Evolutionary conservation across 2,888 invertebrate genomes (phyloP), one percentile per base, ranked within the genome.

Genomic region (Mesorhabditis spiculigera): DNA sequence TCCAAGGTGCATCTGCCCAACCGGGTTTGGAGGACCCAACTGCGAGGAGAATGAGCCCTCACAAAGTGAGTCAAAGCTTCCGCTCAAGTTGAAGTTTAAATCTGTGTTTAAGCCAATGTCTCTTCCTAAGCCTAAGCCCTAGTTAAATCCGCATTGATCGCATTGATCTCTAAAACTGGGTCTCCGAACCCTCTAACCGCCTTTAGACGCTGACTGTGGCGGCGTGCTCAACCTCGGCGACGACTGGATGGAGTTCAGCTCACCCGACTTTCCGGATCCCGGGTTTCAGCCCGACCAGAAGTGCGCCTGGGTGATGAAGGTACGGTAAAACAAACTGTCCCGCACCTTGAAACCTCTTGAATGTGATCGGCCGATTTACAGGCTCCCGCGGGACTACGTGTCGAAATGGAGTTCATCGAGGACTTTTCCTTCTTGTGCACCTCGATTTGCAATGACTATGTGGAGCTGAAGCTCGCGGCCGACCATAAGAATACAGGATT

Each of bases 391-490:
- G 76, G 76, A 5, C 72, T 74, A 6, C 72, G 82, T 50, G 73
- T 86, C 5, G 78, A 80, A 45, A 71, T 83, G 5, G 79, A 84
- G 64, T 86, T 86, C 68, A 72, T 82, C n/a, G 83, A 82, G 41
- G 80, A 82, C 41, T 86, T 83, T 68, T 77, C 80, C 5, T 82
- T 86, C 68, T 73, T 84, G n/a, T 86, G 86, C 75, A 82, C 81
- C 3, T 75, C 80, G 13, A 84, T 82, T 6, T 86, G 86, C 66
- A 70, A 81, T 5, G 86, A 86, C 69, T 85, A 78, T 70, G 86
- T 86, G 5, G 86, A 86, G 68, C 63, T 86, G 63, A 85, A 85
- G 72, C 72, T 82, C 42, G 73, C 75, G 4, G 70, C 70, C 44
- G 84, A 85, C 68, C 75, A 86, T 70, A 74, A 75, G 6, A 77